Conservation (phyloP, 2,888 invertebrate genomes). For the Limnephilus marmoratus region DNA sequence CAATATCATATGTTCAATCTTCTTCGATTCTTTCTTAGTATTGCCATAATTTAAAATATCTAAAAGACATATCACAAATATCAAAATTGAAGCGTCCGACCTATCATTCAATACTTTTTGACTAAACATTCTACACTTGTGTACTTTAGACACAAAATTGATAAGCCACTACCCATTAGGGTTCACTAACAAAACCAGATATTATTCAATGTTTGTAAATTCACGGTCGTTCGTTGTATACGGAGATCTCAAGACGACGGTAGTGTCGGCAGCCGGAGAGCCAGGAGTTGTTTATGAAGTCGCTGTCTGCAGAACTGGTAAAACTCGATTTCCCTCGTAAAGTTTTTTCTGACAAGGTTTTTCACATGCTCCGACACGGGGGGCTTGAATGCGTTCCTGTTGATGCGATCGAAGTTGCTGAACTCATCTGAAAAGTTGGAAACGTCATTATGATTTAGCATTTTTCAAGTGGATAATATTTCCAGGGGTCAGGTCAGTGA, state of each 20-base stretch:
- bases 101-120: conserved; percentile 33
- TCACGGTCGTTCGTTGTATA: not conserved
- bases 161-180: conserved; percentile 4
- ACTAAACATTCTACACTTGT: conserved; percentile 36
- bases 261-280: conserved; percentile 78
- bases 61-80: conserved; percentile 39
- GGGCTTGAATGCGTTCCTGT: conserved; percentile 91
- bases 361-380: conserved; percentile 91
- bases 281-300: conserved; percentile 87
- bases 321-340: conserved; percentile 93
- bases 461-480: not conserved
- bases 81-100: conserved; percentile 9
- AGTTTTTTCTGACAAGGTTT: conserved; percentile 89
- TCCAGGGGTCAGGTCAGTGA: not conserved
- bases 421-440: conserved; percentile 81
- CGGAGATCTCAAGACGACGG: conserved; percentile 36
- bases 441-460: not conserved
- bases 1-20: not conserved
- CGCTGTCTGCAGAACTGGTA: conserved; percentile 93
- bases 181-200: conserved; percentile 19
- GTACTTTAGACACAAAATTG: conserved; percentile 3
- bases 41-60: conserved; percentile 28
- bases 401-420: conserved; percentile 87
- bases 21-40: not conserved
- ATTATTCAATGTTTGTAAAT: conserved; percentile 20